These are phyloP conservation scores for Caenorhabditis parvicauda DNA, from an alignment of 2,888 invertebrate species.

Conservation along the genomic window DNA sequence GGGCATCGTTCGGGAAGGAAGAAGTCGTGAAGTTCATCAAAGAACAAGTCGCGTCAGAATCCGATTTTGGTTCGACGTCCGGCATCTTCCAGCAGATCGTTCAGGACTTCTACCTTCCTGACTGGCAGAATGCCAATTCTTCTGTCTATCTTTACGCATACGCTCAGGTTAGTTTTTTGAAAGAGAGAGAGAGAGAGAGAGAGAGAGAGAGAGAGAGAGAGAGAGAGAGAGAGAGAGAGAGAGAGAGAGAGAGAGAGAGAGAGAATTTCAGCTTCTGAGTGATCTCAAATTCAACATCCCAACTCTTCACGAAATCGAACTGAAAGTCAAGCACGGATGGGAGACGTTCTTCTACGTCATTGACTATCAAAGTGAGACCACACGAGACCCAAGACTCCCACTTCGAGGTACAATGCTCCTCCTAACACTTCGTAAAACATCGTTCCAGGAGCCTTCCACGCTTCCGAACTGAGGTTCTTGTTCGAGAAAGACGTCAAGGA, in stretches of 20 bases:
- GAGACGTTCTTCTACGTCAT: conserved; percentile 35
- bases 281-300: conserved; percentile 47
- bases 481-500: conserved; percentile 28
- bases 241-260: too few relatives aligned
- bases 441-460: conserved; percentile 31
- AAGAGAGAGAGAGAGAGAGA: too few relatives aligned
- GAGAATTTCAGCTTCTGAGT: conserved; percentile 28
- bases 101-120: conserved; percentile 29
- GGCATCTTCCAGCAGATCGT: conserved; percentile 17
- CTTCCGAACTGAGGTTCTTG: conserved; percentile 29
- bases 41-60: conserved; percentile 14
- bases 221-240: neutral
- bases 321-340: conserved; percentile 33
- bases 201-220: too few relatives aligned
- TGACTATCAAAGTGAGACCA: conserved; percentile 31
- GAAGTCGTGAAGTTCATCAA: conserved; percentile 22
- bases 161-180: conserved; percentile 18
- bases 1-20: conserved; percentile 21
- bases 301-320: conserved; percentile 39
- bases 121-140: conserved; percentile 24
- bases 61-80: conserved; percentile 17
- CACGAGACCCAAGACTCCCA: conserved; percentile 25
- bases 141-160: conserved; percentile 40
- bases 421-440: neutral
- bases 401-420: conserved; percentile 10